A percentile compares a stretch with the other conserved stretches of the same genome.
These are phyloP conservation scores for mouse (Mus musculus) DNA, from an alignment of 2,113 vertebrate genomes.

Conservation along the genomic window DNA sequence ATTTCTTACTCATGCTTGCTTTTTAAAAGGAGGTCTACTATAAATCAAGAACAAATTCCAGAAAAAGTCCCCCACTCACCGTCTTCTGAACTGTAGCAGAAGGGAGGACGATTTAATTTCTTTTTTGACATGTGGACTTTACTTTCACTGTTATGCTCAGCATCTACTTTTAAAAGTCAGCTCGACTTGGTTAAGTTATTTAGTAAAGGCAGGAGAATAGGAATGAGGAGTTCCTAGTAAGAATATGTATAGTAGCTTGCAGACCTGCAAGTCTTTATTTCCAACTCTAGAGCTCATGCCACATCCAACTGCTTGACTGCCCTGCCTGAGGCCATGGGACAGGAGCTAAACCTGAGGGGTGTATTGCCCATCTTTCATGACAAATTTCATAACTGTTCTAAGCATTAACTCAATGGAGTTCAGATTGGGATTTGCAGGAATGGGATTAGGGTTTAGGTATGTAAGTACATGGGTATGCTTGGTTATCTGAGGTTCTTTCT, in stretches of 20 bases:
- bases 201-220: neutral
- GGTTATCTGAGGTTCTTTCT: neutral
- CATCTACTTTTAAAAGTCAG: neutral
- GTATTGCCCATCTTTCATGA: neutral
- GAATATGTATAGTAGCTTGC: neutral
- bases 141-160: neutral
- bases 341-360: neutral
- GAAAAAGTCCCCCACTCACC: neutral
- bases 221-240: neutral
- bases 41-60: conserved; percentile 61
- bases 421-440: neutral
- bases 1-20: conserved; percentile 23
- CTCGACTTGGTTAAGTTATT: neutral
- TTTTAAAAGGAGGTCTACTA: neutral
- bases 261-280: neutral
- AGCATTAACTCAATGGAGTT: neutral
- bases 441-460: neutral
- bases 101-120: neutral
- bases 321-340: neutral
- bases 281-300: neutral
- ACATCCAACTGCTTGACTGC: neutral
- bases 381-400: neutral
- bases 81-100: neutral
- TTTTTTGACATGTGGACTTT: neutral
- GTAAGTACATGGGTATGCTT: neutral